Base-by-base conservation (phyloP, 2,797 vertebrate species). In the Amblyraja radiata region DNA sequence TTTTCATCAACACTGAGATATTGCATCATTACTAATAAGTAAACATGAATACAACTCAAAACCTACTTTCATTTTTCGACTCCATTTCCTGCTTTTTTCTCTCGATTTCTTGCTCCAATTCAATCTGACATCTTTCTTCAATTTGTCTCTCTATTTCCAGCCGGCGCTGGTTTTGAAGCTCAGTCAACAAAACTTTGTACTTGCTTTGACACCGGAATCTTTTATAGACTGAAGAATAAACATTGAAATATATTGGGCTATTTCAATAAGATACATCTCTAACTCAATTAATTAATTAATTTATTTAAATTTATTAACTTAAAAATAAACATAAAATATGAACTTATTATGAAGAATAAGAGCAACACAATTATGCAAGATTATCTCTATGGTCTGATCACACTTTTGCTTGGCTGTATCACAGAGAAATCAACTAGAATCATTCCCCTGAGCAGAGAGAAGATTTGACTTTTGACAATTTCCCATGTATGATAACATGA, bases 221-320 rank as follows among this genome's bases (percentile, higher is more conserved):
- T 80, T 95, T 96, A 93, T 95, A 96, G 94, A 95, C 97, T 97
- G 78, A 58, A 76, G 25, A 76, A 76, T 28, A 76, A 88, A 81
- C 28, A 94, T 9, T 93, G 28, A 93, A 93, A 76, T 76, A 21
- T 23, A 25, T 92, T 74, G 32, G 71, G 46, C 71, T 39, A 92
- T 74, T 28, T 76, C 23, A 16, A n/a, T 73, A 28, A 2, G 25
- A 54, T 71, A 73, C 1, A 46, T 76, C 7, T 1, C 36, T 39
- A 74, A 54, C 28, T 91, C 39, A 54, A 36, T 91, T 23, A 28
- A 6, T 25, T 46, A 74, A 58, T 25, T 54, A 54, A 92, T 11
- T 13, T 4, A 39, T 46, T 46, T 4, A 2, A 46, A 6, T 13
- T 46, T 91, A 58, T 25, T 54, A 54, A 92, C 21, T 13, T 10